Percentiles rank a stretch among this genome's conserved stretches.
Conservation (phyloP, 2,797 vertebrate genomes). For the Sternarchorhynchus goeldii region DNA sequence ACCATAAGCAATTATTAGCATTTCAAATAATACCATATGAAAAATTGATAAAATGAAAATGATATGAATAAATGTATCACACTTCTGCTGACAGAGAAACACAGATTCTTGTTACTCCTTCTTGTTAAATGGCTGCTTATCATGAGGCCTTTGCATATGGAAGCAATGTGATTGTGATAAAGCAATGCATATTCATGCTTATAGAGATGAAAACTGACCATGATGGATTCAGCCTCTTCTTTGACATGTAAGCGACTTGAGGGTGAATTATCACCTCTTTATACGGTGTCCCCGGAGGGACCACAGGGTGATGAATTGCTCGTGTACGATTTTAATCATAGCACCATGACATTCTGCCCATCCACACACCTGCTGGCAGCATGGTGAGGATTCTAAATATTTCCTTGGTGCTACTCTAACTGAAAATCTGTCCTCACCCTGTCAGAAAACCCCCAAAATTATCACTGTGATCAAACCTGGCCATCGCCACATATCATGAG, state of each 20-base stretch:
- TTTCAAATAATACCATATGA: too few relatives aligned
- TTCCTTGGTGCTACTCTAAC: background rate
- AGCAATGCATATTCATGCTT: conserved; percentile 8
- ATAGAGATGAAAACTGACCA: conserved; percentile 2
- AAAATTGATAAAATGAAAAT: too few relatives aligned
- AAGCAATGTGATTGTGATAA: conserved; percentile 1
- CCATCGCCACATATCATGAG: background rate
- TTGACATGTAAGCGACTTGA: conserved; percentile 21
- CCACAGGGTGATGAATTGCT: conserved; percentile 24
- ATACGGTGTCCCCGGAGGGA: background rate
- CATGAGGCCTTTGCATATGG: background rate
- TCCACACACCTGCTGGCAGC: conserved; percentile 9
- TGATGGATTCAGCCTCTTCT: conserved; percentile 10
- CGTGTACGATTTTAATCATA: conserved; percentile 31
- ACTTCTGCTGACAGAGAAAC: background rate
- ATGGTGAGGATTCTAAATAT: background rate
- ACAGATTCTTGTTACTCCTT: background rate
- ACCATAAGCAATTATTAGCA: too few relatives aligned
- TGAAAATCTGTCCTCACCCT: background rate
- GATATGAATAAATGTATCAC: background rate
- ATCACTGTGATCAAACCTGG: background rate
- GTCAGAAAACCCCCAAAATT: background rate
- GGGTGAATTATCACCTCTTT: conserved; percentile 38
- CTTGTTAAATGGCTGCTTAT: background rate
- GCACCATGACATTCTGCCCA: conserved; percentile 1